Conservation (phyloP, 2,888 invertebrate species). For the Paralinhomoeus sp. region DNA sequence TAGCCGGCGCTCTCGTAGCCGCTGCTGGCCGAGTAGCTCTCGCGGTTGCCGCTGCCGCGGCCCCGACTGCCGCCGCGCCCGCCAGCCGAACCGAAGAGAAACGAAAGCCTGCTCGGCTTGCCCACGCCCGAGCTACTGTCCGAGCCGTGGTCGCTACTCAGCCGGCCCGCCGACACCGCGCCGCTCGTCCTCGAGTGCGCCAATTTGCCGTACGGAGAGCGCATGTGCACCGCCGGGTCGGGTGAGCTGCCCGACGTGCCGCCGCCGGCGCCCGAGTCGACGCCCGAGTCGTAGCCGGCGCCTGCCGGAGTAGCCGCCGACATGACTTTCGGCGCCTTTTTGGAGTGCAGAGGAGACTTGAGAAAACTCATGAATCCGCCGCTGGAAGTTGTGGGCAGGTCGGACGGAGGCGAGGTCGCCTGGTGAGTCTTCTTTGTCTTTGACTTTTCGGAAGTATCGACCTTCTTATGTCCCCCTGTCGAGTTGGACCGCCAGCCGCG, state of each 20-base stretch:
- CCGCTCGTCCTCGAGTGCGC: conserved; percentile 29
- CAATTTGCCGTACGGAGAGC: conserved; percentile 16
- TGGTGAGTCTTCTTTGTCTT: no score
- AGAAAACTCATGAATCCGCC: conserved; percentile 1
- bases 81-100: neutral
- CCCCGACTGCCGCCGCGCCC: conserved; percentile 2
- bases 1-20: conserved; percentile 51
- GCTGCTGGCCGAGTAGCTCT: conserved; percentile 34
- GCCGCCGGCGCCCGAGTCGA: conserved; percentile 21
- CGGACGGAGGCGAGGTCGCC: no score
- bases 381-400: no score
- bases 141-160: conserved; percentile 30
- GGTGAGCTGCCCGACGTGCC: neutral
- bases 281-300: conserved; percentile 26
- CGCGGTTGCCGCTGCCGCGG: conserved; percentile 7
- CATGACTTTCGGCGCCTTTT: neutral
- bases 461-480: no score
- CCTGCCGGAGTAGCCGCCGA: neutral
- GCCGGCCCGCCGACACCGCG: conserved; percentile 25
- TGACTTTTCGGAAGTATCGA: no score
- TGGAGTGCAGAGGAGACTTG: conserved; percentile 2
- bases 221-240: neutral
- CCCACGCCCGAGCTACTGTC: conserved; percentile 12
- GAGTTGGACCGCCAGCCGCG: no score
- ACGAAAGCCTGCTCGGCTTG: neutral